A percentile compares a stretch with the other conserved stretches of the same genome.
Conservation (phyloP, 2,113 vertebrate genomes). For the Ciconia stormi region DNA sequence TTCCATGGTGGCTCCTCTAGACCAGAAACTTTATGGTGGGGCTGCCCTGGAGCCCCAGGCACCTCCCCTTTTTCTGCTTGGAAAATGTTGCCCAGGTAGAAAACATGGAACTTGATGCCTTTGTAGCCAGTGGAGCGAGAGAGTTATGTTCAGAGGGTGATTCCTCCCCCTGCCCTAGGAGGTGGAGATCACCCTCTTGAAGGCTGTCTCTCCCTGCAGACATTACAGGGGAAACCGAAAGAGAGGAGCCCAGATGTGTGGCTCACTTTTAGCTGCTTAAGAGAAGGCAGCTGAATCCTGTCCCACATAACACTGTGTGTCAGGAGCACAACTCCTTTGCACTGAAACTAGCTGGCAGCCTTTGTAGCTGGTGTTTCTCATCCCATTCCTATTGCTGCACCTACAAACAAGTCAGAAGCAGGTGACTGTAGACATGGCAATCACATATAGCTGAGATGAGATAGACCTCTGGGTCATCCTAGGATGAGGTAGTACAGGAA, state of each 20-base stretch:
- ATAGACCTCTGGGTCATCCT: neutral
- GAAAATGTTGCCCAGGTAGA: neutral
- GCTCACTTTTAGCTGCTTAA: neutral
- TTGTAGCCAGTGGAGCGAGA: neutral
- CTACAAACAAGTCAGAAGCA: neutral
- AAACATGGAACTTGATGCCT: neutral
- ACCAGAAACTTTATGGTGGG: neutral
- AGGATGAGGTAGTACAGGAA: neutral
- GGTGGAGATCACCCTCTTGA: neutral
- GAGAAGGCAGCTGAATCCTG: neutral
- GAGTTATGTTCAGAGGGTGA: neutral
- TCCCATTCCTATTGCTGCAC: neutral
- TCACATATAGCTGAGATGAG: neutral
- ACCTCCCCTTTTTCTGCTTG: neutral
- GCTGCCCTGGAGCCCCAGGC: neutral
- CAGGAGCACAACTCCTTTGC: neutral
- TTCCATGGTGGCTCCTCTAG: neutral
- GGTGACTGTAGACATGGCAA: neutral
- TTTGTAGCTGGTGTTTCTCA: neutral
- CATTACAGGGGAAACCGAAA: neutral
- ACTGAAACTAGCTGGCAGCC: neutral
- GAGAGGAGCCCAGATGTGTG: neutral
- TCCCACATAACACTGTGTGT: neutral
- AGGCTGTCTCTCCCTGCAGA: neutral
- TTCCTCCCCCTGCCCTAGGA: neutral